Evolutionary conservation across 2,113 vertebrate genomes (phyloP).

Genomic region (Serinus canaria): DNA sequence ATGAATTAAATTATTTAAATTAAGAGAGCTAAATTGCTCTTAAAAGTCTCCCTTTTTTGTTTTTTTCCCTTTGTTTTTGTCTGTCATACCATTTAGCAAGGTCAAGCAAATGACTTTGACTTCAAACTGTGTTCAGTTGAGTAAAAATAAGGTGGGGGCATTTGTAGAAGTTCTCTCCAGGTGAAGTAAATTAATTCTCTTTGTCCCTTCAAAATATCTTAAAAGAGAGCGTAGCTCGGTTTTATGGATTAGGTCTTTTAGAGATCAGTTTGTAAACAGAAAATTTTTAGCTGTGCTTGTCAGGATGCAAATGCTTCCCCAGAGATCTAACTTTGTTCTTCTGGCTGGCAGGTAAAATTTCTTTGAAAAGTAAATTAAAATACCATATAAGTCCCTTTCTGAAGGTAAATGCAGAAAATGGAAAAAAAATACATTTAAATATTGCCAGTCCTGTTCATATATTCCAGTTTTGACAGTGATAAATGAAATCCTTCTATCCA

Average conservation of each 20-base stretch:
- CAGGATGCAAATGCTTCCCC: background rate
- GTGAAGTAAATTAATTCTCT: background rate
- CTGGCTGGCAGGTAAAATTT: background rate
- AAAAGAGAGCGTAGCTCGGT: background rate
- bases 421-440: background rate
- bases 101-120: background rate
- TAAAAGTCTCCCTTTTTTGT: background rate
- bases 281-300: background rate
- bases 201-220: background rate
- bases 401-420: background rate
- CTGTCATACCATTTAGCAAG: background rate
- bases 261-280: background rate
- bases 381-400: background rate
- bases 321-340: background rate
- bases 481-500: background rate
- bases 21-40: background rate
- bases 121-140: background rate
- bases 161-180: background rate
- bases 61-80: background rate
- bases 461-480: slow-evolving; percentile 2
- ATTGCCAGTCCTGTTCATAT: background rate
- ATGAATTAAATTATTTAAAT: background rate
- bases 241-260: background rate
- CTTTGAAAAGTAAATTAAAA: background rate
- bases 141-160: background rate